These are phyloP conservation scores for Amphilophus citrinellus DNA, from an alignment of 2,113 vertebrate species.

Conservation along the genomic window DNA sequence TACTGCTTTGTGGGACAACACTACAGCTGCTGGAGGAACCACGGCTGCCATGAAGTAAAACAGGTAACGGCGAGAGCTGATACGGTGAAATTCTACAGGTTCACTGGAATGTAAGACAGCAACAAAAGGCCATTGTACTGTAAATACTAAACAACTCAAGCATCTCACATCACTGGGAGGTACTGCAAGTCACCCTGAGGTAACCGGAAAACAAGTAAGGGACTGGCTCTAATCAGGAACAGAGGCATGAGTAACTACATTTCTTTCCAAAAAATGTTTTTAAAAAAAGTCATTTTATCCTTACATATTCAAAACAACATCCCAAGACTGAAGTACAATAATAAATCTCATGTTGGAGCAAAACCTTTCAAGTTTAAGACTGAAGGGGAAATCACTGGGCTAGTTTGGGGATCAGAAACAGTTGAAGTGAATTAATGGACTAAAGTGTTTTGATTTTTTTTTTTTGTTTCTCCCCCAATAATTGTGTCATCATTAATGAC, in stretches of 20 bases:
- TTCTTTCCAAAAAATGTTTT: conserved; percentile 27
- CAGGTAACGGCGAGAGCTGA: conserved; percentile 15
- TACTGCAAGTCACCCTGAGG: conserved; percentile 40
- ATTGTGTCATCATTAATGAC: not conserved
- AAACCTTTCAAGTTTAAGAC: conserved; percentile 1
- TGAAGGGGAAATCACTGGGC: not conserved
- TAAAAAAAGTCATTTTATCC: not conserved
- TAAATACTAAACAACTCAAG: conserved; percentile 57
- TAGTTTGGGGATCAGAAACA: conserved; percentile 6
- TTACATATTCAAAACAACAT: conserved; percentile 10
- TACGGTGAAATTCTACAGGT: conserved; percentile 35
- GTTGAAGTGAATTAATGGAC: not conserved
- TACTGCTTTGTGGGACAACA: conserved; percentile 35
- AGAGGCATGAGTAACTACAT: conserved; percentile 2
- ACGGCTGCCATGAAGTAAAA: conserved; percentile 30
- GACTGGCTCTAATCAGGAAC: conserved; percentile 26
- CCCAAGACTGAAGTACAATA: not conserved
- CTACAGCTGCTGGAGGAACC: conserved; percentile 22
- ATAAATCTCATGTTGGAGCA: conserved; percentile 11
- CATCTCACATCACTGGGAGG: conserved; percentile 55
- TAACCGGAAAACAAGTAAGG: conserved; percentile 16
- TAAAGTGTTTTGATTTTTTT: not conserved
- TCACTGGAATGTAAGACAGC: conserved; percentile 68
- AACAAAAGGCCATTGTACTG: conserved; percentile 60
- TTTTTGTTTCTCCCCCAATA: not conserved